Base-by-base conservation (phyloP, 1,140 invertebrate species). In the Rhizoglyphus robini region DNA sequence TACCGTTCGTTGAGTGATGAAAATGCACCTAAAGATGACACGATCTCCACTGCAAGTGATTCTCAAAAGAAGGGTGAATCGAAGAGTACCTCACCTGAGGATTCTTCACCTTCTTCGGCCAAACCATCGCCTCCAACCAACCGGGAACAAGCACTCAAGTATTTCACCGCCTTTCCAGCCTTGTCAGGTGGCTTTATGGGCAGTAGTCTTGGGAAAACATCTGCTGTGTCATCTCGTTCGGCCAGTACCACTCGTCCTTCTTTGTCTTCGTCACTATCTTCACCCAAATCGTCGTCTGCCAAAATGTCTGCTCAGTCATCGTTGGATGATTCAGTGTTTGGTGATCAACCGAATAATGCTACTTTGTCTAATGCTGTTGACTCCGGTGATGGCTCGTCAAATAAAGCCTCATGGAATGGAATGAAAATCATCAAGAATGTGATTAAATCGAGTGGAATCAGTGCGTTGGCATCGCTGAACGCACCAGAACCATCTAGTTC, bases 111-210 rank as follows among this genome's bases (percentile, higher is more conserved):
- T n/a, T n/a, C n/a, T n/a, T n/a, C n/a, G n/a, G n/a, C n/a, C n/a
- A n/a, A n/a, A n/a, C n/a, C n/a, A n/a, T n/a, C n/a, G n/a, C n/a
- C n/a, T n/a, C 15, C 48, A 51, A 51, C 48, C 15, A 60, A 29
- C 58, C 15, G 15, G 15, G 63, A 64, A 15, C 41, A 49, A 30
- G 63, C 63, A 20, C 20, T 20, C 23, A 64, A 54, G 41, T 72
- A 71, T 41, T 72, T 68, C 61, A 69, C 66, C 36, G 69, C 70
- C n/a, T 72, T 72, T 69, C 70, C 71, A 27, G 60, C 69, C 59
- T 65, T 71, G 2, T 65, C 58, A 59, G 65, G 64, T 30, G 51
- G 11, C 29, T n/a, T 3, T 18, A 18, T 20, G 23, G 20, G 8
- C 20, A 20, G 8, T 8, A 60, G 13, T 3, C 15, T 11, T 60